Conservation (phyloP, 2,888 invertebrate species). For the Drepana falcataria region DNA sequence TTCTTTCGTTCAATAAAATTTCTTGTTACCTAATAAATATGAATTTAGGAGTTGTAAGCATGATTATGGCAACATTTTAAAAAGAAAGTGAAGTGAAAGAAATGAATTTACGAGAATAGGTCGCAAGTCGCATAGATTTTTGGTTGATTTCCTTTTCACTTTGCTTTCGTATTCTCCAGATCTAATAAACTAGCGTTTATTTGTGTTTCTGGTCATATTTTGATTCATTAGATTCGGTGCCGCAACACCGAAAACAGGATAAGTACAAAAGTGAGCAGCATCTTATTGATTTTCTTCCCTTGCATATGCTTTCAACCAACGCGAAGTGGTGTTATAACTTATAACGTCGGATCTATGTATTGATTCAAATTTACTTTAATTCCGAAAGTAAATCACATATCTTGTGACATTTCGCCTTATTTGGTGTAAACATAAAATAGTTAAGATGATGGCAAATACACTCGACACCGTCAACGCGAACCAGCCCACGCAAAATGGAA, state of each 20-base stretch:
- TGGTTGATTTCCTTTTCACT: constrained; percentile 79
- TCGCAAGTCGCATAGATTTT: constrained; percentile 77
- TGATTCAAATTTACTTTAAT: constrained; percentile 46
- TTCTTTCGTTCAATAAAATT: neutral
- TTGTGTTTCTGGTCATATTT: constrained; percentile 68
- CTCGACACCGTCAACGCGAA: constrained; percentile 74
- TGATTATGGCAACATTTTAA: constrained; percentile 64
- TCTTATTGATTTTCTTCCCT: constrained; percentile 80
- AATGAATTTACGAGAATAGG: constrained; percentile 79
- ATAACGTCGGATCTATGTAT: constrained; percentile 51
- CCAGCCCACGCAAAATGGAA: constrained; percentile 87
- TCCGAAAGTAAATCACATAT: constrained; percentile 37
- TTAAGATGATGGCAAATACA: constrained; percentile 76
- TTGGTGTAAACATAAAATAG: constrained; percentile 53
- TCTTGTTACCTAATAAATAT: neutral
- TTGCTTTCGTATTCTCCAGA: constrained; percentile 73
- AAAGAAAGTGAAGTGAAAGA: constrained; percentile 78
- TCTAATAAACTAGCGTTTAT: constrained; percentile 73
- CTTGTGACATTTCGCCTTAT: constrained; percentile 51
- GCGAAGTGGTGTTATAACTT: constrained; percentile 69
- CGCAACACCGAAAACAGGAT: constrained; percentile 60
- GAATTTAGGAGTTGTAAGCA: constrained; percentile 8
- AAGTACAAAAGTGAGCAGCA: constrained; percentile 75
- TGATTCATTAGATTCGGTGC: constrained; percentile 64
- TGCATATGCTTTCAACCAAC: constrained; percentile 78